Base-by-base conservation (phyloP, 2,797 vertebrate species). In the Typhlichthys eigenmanni region DNA sequence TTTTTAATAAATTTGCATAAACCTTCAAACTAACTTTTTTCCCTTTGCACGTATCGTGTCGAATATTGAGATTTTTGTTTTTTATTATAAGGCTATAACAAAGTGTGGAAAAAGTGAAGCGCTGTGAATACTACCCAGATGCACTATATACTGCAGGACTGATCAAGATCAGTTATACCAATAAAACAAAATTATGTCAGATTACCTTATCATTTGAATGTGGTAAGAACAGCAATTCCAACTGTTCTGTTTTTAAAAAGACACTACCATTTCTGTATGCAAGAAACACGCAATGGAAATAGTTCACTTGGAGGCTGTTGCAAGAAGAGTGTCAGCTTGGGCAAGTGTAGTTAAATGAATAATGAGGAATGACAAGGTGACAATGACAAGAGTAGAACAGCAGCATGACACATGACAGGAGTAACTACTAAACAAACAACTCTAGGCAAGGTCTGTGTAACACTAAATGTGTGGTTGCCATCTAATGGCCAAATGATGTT, bases 401-500 rank as follows among this genome's bases (percentile, higher is more conserved):
- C 68, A 77, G 69, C 47, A 71, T 45, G 51, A 64, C 60, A 66
- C 47, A 24, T 55, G 47, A 24, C 16, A 13, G 47, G 47, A 58
- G 62, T 56, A 59, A 63, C 48, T 11, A 19, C 55, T 47, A 50
- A 55, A 47, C 62, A 55, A 61, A 29, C 43, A 34, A 62, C 64
- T 48, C 45, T 47, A 60, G 17, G 7, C 13, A 59, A 1, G 47
- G 0, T 24, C 17, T 19, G 38, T 19, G 16, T 17, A 55, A 63
- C 71, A 64, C 11, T 8, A 85, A 57, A 85, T 69, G 76, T 81
- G 80, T 68, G 74, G 82, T 84, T 78, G 86, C 88, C 88, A 83
- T 79, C 91, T 92, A 87, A 82, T 88, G 89, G 89, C 77, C 69
- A 82, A 74, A 61, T 24, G 9, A 38, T 14, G 64, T 19, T 38